Conservation (phyloP, 92 coral and sea anemone genomes). For the Phenganax marumi region DNA sequence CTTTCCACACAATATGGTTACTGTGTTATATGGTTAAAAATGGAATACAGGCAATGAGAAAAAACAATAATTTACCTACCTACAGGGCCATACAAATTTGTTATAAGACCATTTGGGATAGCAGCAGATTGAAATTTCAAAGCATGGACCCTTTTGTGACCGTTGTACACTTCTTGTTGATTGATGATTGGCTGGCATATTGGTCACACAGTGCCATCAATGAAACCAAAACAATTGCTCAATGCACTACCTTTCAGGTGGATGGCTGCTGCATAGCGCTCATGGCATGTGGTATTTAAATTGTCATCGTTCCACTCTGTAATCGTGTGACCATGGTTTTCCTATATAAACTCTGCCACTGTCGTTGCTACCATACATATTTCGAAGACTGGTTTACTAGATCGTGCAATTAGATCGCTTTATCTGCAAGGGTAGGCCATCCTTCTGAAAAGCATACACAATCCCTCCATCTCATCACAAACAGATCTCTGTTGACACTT, state of each 20-base stretch:
- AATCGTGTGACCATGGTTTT: neutral
- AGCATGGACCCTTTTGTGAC: neutral
- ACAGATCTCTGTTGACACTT: constrained; percentile 27
- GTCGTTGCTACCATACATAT: neutral
- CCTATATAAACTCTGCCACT: neutral
- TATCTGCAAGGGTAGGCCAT: constrained; percentile 35
- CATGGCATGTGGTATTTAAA: neutral
- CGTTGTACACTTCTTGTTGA: neutral
- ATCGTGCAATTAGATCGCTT: neutral
- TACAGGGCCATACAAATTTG: constrained; percentile 20
- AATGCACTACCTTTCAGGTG: neutral
- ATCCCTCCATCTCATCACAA: constrained; percentile 26
- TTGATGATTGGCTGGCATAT: neutral
- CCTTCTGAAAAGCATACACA: constrained; percentile 22
- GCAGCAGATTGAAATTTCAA: constrained; percentile 9
- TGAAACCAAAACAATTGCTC: neutral
- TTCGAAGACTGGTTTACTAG: neutral
- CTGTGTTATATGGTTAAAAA: no score
- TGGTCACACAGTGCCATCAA: constrained; percentile 1
- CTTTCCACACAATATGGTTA: no score
- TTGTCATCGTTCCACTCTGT: neutral
- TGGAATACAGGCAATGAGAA: no score
- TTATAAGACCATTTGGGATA: neutral
- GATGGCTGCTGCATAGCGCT: constrained; percentile 14
- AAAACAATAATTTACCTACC: neutral